Evolutionary conservation across 2,113 vertebrate genomes (phyloP), one percentile per base, ranked within the genome.

Genomic region (Tor tambroides): DNA sequence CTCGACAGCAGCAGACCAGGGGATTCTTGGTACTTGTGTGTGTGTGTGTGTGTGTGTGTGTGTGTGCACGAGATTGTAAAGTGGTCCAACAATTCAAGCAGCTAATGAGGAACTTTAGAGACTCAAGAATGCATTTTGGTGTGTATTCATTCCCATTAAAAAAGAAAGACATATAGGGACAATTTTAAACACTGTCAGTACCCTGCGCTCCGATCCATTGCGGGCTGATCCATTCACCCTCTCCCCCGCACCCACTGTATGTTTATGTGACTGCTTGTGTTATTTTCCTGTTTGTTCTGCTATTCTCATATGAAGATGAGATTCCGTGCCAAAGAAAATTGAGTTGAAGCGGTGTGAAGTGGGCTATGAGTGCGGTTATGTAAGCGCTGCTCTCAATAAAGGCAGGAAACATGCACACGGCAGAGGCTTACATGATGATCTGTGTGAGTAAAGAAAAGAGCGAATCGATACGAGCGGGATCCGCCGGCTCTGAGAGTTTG

Each of bases 281-380:
- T 85, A 46, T 56, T 84, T 56, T 77, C 12, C 51, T 72, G 26
- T 63, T 83, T 72, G 71, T 51, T 76, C 51, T 78, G 38, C 69
- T 85, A 41, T 78, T 78, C 15, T 82, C 59, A 59, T 77, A 28
- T 87, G 56, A 49, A 85, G 43, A 86, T 43, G 35, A 38, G n/a
- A 87, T 86, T 76, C 65, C 61, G 61, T 65, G 75, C 86, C 74
- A 54, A 67, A 79, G 56, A 87, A 74, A 85, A 75, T 61, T 79
- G n/a, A 77, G 87, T 85, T 87, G 77, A 88, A 82, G 61, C n/a
- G 41, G 51, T 63, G 21, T 72, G 85, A 91, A 90, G 89, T 90
- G 85, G 87, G 91, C 88, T 93, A 93, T 23, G 86, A 87, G 91
- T 86, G 28, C 88, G 83, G 90, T 95, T 94, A 93, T 88, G 90